Evolutionary conservation across 2,888 invertebrate genomes (phyloP), one percentile per base, ranked within the genome.

Genomic region (Leucania comma): DNA sequence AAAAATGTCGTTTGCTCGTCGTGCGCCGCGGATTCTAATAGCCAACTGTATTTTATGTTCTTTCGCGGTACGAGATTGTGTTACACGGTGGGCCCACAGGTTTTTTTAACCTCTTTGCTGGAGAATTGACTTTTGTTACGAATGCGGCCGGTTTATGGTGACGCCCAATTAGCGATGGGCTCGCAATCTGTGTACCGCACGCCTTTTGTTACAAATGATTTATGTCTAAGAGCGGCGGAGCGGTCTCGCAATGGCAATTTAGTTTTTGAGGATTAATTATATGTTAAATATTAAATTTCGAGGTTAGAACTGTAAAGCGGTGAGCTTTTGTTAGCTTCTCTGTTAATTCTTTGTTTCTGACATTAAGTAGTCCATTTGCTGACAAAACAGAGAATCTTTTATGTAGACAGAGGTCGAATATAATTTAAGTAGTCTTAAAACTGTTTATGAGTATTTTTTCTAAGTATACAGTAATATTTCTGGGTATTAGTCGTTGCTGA

Each of bases 141-240:
- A 80, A 83, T 74, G 78, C 58, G 83, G 87, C 79, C 84, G 85
- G 88, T 91, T 88, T 89, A 90, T 87, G 88, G 91, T 85, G 90
- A 88, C 89, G 87, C 83, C 89, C 90, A 93, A 93, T 93, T 92
- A 93, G 91, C 87, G 87, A 85, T 88, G 88, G 89, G 83, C 82
- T 81, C 83, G 86, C 87, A 84, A 87, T 87, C 83, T 83, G 83
- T 78, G 87, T 86, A 87, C 88, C 88, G 87, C 84, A 81, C 87
- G 85, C 85, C 93, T 93, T 94, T 94, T 94, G 94, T 94, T 93
- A 90, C 89, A 77, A 61, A 87, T 94, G 95, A 95, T 95, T 95
- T 95, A 95, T 92, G 93, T 85, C 87, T 86, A 88, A 82, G 87
- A 87, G 80, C 82, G 80, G 74, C 65, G 75, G 62, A 80, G 80